Percentiles rank a stretch among this genome's conserved stretches.
Conservation (phyloP, 2,113 vertebrate genomes). For the Hypocryptadius cinnamomeus region DNA sequence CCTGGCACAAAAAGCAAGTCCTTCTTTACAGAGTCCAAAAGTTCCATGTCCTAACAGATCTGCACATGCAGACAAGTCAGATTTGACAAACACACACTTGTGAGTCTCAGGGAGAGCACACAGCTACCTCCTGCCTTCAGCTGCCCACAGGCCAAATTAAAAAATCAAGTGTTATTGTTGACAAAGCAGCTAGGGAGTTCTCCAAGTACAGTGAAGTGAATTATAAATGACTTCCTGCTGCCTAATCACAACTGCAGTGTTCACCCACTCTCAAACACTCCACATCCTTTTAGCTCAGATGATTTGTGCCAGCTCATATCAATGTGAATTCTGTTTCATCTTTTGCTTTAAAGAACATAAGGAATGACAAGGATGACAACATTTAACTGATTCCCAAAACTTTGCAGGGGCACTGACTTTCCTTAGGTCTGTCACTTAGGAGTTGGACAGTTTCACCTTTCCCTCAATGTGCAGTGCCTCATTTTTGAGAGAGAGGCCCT, state of each 20-base stretch:
- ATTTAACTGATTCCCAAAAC: neutral
- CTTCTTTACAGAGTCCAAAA: neutral
- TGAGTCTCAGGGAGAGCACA: neutral
- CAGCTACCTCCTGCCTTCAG: neutral
- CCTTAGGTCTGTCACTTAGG: neutral
- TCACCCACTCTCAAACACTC: neutral
- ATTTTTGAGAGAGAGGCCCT: neutral
- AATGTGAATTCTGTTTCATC: neutral
- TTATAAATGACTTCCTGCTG: neutral
- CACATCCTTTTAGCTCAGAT: neutral
- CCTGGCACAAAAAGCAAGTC: slow-evolving; percentile 66
- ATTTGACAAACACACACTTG: neutral
- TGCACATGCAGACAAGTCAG: neutral
- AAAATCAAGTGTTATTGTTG: neutral
- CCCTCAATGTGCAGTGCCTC: neutral
- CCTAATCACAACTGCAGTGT: neutral
- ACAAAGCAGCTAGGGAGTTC: neutral
- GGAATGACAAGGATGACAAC: neutral
- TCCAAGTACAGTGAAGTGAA: neutral
- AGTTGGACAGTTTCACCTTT: neutral
- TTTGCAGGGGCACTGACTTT: neutral
- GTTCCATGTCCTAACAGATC: neutral
- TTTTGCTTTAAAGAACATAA: neutral
- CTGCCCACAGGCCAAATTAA: neutral
- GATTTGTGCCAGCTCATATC: neutral